Conservation (phyloP, 2,113 vertebrate species). For the Phocoena sinus region DNA sequence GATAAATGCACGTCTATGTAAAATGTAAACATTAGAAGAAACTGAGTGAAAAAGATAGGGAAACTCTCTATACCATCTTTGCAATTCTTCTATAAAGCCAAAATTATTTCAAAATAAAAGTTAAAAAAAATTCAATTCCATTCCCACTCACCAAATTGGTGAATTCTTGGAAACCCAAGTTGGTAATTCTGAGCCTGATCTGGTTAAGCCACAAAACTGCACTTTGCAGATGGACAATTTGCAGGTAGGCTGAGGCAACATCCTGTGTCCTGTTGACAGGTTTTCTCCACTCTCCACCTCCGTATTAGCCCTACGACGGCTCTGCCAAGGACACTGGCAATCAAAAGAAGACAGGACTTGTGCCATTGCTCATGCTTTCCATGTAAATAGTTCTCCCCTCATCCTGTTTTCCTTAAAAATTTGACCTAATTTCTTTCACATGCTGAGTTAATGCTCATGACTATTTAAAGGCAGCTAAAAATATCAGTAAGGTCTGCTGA, state of each 20-base stretch:
- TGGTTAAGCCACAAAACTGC: neutral
- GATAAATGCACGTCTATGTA: neutral
- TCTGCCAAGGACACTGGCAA: neutral
- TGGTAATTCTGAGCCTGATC: neutral
- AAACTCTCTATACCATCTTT: neutral
- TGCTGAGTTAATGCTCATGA: constrained; percentile 47
- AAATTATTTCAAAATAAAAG: neutral
- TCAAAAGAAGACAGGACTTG: neutral
- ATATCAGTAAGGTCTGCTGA: constrained; percentile 17
- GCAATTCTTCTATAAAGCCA: neutral
- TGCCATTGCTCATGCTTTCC: constrained; percentile 57
- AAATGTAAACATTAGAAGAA: neutral
- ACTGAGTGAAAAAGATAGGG: neutral
- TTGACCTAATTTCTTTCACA: constrained; percentile 69
- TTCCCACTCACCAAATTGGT: neutral
- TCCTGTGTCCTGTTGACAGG: neutral
- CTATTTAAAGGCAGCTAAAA: constrained; percentile 46
- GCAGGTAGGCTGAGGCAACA: neutral
- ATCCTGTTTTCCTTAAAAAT: constrained; percentile 68
- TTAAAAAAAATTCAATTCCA: neutral
- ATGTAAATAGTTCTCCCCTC: constrained; percentile 52
- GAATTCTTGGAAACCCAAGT: neutral
- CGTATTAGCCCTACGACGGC: neutral
- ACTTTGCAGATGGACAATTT: neutral
- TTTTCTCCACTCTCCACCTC: neutral